Base-by-base conservation (phyloP, 2,113 vertebrate genomes). In the Rhinoptilus africanus region DNA sequence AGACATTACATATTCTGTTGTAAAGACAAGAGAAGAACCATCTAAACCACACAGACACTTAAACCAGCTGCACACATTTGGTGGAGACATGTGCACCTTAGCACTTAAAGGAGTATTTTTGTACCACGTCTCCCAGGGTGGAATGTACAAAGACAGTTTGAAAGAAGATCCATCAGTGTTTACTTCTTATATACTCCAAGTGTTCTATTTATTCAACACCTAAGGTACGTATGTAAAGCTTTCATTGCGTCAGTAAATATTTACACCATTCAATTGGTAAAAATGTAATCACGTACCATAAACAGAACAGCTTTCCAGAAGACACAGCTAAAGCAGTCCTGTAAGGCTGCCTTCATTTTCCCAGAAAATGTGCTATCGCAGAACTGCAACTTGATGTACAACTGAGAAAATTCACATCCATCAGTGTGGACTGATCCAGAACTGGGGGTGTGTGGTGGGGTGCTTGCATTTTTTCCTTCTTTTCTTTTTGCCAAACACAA, bases 221-320 rank as follows among this genome's bases (percentile, higher is more conserved):
- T 81, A 51, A 84, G 8, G 17, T 37, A 86, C n/a, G 7, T 23
- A 93, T 35, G 69, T 67, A 85, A 92, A 91, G 68, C 64, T 64
- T 92, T 18, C 43, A 87, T 10, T 23, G 51, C 73, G 87, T 45
- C 35, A 63, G 45, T 95, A 95, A 95, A 96, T 91, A 96, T 94
- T 97, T 97, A 96, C 85, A 64, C 83, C 48, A 78, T n/a, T 45
- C 53, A 68, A 81, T 64, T 84, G 75, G 73, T 64, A 93, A 92
- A 92, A 97, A 92, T 66, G 86, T 84, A 95, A 95, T 71, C 68
- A 84, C 1, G 8, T 59, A 22, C 47, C 64, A 56, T 56, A 89
- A 50, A 91, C 41, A 69, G 75, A 91, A 64, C 47, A 85, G 63
- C 79, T 68, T 91, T 92, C 60, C 71, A 93, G 32, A 72, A 71